Base-by-base conservation (phyloP, 1,140 invertebrate genomes). In the Venturia canescens region DNA sequence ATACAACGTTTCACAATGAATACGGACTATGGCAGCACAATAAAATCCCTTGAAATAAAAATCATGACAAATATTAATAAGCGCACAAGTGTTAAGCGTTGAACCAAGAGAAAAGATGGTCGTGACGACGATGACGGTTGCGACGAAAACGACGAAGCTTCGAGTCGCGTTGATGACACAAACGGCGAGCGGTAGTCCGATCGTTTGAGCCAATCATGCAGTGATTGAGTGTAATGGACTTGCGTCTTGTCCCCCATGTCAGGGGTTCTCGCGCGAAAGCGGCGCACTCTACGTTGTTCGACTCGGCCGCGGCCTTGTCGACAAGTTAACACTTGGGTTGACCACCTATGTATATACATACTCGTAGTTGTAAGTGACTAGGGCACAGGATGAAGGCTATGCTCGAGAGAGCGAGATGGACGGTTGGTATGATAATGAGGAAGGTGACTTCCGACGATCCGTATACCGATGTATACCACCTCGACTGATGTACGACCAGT, bases 371-470 rank as follows among this genome's bases (percentile, higher is more conserved):
- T 89, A 90, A 91, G 89, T 90, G 89, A 90, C 88, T 91, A 90
- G 90, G 90, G 87, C 89, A 91, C 88, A 91, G 89, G 90, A 89
- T 90, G 90, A 91, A 91, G 91, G 91, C 90, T 92, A 89, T 84
- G 87, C 82, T 86, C 85, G 87, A 88, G 86, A 87, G 87, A 78
- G 86, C 86, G 85, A 87, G 87, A 86, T 87, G 81, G 86, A 82
- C 84, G 86, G 85, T 87, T 88, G 89, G 87, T 89, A 91, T 91
- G 90, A 91, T 92, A 92, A 92, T 92, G 90, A 92, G 91, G 91
- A 92, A 92, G 91, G 90, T 92, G 90, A 92, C 91, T 91, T 91
- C 91, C 91, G 91, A 92, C 89, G 89, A 91, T 92, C 87, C 87
- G 88, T 88, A 88, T 87, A 87, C 82, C 81, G 75, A 77, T 66